Conservation (phyloP, 1,140 invertebrate genomes). For the Scaptomyza pallida region DNA sequence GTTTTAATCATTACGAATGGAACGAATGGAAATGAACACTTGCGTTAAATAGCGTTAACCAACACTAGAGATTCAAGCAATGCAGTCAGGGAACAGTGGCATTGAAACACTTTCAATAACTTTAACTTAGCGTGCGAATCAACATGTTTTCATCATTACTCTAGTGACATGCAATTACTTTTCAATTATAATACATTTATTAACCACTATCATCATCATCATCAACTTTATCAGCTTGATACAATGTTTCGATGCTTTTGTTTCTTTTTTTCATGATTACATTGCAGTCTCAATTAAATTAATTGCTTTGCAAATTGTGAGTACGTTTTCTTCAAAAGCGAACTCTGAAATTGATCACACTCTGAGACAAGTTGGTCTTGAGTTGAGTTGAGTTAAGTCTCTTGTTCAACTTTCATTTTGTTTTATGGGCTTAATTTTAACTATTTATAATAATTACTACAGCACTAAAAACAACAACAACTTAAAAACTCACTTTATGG, state of each 20-base stretch:
- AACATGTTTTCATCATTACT: conserved; percentile 41
- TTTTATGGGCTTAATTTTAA: conserved; percentile 67
- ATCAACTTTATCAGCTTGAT: conserved; percentile 7
- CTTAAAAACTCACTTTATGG: conserved; percentile 43
- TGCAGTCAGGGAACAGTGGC: neutral
- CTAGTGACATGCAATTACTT: conserved; percentile 67
- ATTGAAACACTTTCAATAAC: conserved; percentile 4
- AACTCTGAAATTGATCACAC: conserved; percentile 48
- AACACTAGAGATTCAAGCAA: neutral
- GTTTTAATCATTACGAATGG: conserved; percentile 32
- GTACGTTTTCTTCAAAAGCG: conserved; percentile 47
- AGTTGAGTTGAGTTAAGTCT: neutral
- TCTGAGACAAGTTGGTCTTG: neutral
- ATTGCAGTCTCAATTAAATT: conserved; percentile 81
- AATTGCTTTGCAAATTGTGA: conserved; percentile 78
- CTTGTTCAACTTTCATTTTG: conserved; percentile 70
- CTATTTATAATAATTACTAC: conserved; percentile 77
- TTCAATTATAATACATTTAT: conserved; percentile 72
- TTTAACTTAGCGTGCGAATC: conserved; percentile 3
- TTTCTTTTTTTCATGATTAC: conserved; percentile 63
- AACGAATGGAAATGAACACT: too few species aligned
- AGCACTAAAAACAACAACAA: conserved; percentile 34
- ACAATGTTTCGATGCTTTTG: conserved; percentile 22
- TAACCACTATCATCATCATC: conserved; percentile 45
- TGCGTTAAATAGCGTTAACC: conserved; percentile 9